Conservation (phyloP, 2,888 invertebrate genomes). For the Synanthedon myopaeformis region DNA sequence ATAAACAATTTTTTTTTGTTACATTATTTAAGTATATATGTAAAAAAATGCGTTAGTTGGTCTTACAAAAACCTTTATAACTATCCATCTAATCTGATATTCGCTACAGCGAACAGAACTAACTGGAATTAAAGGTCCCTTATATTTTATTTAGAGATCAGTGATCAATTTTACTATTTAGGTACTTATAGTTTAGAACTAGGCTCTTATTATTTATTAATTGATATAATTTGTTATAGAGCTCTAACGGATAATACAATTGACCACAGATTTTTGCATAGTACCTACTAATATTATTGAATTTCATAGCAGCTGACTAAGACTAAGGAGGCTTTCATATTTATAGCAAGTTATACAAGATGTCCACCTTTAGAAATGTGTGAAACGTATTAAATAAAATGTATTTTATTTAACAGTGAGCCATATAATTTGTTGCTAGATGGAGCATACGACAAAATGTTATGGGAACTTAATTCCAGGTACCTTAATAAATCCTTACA, state of each 20-base stretch:
- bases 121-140: slow-evolving; percentile 71
- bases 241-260: slow-evolving; percentile 23
- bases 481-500: no score
- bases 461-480: slow-evolving; percentile 65
- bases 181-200: slow-evolving; percentile 3
- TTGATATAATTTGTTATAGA: neutral
- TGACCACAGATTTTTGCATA: slow-evolving; percentile 57
- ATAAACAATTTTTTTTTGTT: slow-evolving; percentile 41
- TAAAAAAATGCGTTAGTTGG: slow-evolving; percentile 66
- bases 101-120: slow-evolving; percentile 67
- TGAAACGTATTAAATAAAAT: slow-evolving; percentile 34
- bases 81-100: slow-evolving; percentile 57
- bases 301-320: slow-evolving; percentile 60
- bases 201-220: neutral
- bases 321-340: slow-evolving; percentile 66
- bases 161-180: slow-evolving; percentile 51
- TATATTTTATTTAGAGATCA: slow-evolving; percentile 55
- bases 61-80: slow-evolving; percentile 50
- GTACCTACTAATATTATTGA: slow-evolving; percentile 58
- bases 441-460: slow-evolving; percentile 30
- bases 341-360: slow-evolving; percentile 58
- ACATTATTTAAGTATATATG: slow-evolving; percentile 53
- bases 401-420: slow-evolving; percentile 37
- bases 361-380: slow-evolving; percentile 2
- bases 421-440: slow-evolving; percentile 24